Evolutionary conservation across 2,113 vertebrate genomes (phyloP).

Genomic region (Oreochromis spilurus): DNA sequence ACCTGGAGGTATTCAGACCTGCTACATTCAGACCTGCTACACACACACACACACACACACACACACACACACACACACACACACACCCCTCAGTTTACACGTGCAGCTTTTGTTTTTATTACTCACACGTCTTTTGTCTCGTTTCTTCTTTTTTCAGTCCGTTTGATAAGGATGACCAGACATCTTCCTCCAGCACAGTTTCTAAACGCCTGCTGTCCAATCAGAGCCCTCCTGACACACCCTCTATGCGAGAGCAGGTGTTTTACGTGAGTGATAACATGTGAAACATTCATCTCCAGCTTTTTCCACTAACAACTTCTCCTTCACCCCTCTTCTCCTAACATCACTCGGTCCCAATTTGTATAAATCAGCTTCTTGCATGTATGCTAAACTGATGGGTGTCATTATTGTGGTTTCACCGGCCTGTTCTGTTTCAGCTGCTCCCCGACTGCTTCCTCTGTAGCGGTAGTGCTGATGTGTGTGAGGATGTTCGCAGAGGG

Average conservation of each 20-base stretch:
- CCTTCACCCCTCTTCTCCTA: not conserved
- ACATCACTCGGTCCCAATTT: not conserved
- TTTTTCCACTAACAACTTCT: not conserved
- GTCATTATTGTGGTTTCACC: slow-evolving; percentile 43
- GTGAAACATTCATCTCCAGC: not conserved
- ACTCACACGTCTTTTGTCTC: not conserved
- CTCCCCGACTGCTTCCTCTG: slow-evolving; percentile 59
- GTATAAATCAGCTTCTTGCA: not conserved
- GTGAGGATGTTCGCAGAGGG: slow-evolving; percentile 26
- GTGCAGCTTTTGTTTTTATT: not conserved
- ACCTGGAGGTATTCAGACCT: slow-evolving; percentile 86
- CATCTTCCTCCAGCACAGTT: slow-evolving; percentile 83
- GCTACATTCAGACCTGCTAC: slow-evolving; percentile 37
- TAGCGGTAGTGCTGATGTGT: slow-evolving; percentile 53
- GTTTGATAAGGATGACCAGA: slow-evolving; percentile 96
- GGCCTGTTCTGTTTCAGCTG: slow-evolving; percentile 71
- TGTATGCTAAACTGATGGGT: slow-evolving; percentile 9
- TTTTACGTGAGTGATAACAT: slow-evolving; percentile 89
- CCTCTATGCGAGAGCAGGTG: slow-evolving; percentile 94
- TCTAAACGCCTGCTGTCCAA: slow-evolving; percentile 94
- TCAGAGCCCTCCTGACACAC: slow-evolving; percentile 96
- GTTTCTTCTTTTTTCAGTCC: slow-evolving; percentile 72
- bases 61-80: too few relatives aligned
- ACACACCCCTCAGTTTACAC: too few relatives aligned
- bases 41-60: not conserved